These are phyloP conservation scores for Ips nitidus DNA, from an alignment of 1,140 invertebrate species.

Conservation along the genomic window DNA sequence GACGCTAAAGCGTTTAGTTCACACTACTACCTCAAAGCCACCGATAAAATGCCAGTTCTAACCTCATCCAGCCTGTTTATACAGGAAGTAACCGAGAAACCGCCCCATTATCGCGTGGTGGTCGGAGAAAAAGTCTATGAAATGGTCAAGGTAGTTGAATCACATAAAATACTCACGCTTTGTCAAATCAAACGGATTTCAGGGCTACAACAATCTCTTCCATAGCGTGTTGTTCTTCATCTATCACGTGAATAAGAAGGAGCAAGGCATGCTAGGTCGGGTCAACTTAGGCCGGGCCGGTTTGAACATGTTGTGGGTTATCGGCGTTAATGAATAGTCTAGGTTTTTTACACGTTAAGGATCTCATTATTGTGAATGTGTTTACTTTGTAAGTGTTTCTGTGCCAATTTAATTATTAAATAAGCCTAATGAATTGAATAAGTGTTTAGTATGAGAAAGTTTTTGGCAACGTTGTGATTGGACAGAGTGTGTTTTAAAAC, in stretches of 20 bases:
- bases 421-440: not conserved
- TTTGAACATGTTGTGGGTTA: slow-evolving; percentile 77
- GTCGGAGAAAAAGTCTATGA: slow-evolving; percentile 64
- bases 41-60: slow-evolving; percentile 57
- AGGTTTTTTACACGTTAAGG: slow-evolving; percentile 9
- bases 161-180: too few relatives aligned
- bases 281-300: slow-evolving; percentile 78
- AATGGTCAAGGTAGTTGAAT: slow-evolving; percentile 60
- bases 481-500: not conserved
- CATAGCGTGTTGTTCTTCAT: slow-evolving; percentile 78
- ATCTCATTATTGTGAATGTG: not conserved
- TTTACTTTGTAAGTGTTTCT: not conserved
- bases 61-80: slow-evolving; percentile 56
- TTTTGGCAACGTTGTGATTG: not conserved
- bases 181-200: slow-evolving; percentile 45
- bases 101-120: slow-evolving; percentile 73
- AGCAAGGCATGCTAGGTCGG: slow-evolving; percentile 75
- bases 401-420: not conserved
- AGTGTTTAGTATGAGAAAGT: not conserved
- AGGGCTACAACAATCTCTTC: slow-evolving; percentile 83
- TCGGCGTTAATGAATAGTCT: slow-evolving; percentile 47
- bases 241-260: slow-evolving; percentile 71
- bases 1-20: slow-evolving; percentile 73
- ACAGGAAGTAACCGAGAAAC: slow-evolving; percentile 61
- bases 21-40: slow-evolving; percentile 61